Evolutionary conservation across 2,113 vertebrate genomes (phyloP).

Genomic region (Nymphicus hollandicus): DNA sequence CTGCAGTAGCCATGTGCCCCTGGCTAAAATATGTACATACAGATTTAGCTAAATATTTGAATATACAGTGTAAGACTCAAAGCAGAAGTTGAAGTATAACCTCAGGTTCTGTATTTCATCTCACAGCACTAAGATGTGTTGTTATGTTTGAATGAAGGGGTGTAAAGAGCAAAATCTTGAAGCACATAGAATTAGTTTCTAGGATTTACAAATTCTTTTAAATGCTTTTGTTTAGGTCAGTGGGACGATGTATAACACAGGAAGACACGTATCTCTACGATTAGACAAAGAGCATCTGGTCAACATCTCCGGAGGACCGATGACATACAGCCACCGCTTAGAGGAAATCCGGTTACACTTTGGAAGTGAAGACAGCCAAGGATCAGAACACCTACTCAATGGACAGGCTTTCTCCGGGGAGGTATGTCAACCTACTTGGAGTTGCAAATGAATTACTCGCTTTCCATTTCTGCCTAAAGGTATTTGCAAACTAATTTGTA

Average conservation of each 20-base stretch:
- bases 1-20: neutral
- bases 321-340: constrained; percentile 96
- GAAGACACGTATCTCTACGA: constrained; percentile 93
- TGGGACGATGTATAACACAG: constrained; percentile 99
- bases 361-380: constrained; percentile 94
- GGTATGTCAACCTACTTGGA: constrained; percentile 66
- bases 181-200: neutral
- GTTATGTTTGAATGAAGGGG: neutral
- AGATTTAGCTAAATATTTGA: constrained; percentile 43
- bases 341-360: constrained; percentile 98
- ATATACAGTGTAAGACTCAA: neutral
- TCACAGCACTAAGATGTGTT: neutral
- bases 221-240: constrained; percentile 79
- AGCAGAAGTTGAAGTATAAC: neutral
- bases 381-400: constrained; percentile 95
- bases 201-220: neutral
- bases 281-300: constrained; percentile 98
- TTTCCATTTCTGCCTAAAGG: neutral
- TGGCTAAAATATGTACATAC: neutral
- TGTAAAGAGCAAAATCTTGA: neutral
- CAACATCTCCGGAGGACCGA: constrained; percentile 95
- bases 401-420: constrained; percentile 98
- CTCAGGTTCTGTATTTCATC: neutral
- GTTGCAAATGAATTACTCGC: neutral
- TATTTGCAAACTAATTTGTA: neutral